Evolutionary conservation across 2,797 vertebrate species (phyloP), one percentile per base, ranked within the genome.

Genomic region (Ataeniobius toweri): DNA sequence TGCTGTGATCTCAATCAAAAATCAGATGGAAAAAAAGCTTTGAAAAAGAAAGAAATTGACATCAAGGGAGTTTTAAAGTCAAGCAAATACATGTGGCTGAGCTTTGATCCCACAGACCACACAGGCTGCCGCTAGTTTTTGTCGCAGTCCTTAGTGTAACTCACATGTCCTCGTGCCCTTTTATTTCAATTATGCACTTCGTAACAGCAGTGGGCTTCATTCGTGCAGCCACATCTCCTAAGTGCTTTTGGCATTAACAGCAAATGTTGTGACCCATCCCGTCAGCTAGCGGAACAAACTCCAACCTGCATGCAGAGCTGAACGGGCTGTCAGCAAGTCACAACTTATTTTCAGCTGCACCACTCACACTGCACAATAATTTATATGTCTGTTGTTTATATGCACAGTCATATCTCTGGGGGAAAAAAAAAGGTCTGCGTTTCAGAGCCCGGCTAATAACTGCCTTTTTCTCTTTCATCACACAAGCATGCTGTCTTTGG

Each of bases 201-300:
- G 85, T 84, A 91, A 72, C 91, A 91, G 90, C 86, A 73, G 91
- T 65, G 59, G 88, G 79, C 90, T 91, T 88, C 82, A 89, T 90
- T 91, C 86, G 88, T 90, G 84, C 87, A 86, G 88, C 88, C 79
- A 88, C 84, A 85, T 90, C 87, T 85, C 87, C 8, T 81, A 76
- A 56, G 59, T 86, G 91, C 81, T 80, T 81, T 84, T 91, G 93
- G 87, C 91, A 80, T 90, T 88, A 89, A 86, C 83, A 83, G 88
- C 78, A 91, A 90, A 93, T 90, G 89, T 92, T 93, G 92, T 92
- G 93, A 92, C 86, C 93, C 75, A 24, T 83, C 74, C 68, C 67
- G 26, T 92, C 89, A 89, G 71, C 90, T 70, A 69, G 77, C 79
- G 83, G 88, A 90, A 87, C 84, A 83, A 88, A 92, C 74, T 75